phyloP scores from a whole-genome alignment of 1,140 invertebrate genomes.

The Drosophila subpulchrella region DNA sequence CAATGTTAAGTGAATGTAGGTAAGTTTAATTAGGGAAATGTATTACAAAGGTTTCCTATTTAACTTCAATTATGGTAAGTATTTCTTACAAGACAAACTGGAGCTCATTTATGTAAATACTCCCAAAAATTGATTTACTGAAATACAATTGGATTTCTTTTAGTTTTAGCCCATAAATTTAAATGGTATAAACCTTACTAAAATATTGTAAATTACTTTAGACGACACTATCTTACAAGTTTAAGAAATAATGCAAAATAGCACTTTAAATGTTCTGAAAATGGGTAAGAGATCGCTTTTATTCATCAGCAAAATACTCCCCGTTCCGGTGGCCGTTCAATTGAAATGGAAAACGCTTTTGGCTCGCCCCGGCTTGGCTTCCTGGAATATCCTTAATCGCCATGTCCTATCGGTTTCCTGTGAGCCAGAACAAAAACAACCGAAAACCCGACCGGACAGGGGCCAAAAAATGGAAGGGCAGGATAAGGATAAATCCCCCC shows the following conservation, averaged over 20 bases:
- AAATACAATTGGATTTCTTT: no score
- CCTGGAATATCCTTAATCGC: slow-evolving; percentile 67
- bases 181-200: neutral
- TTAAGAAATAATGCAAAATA: neutral
- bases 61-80: no score
- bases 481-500: slow-evolving; percentile 31
- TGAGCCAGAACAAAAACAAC: slow-evolving; percentile 59
- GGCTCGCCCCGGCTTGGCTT: slow-evolving; percentile 30
- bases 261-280: neutral
- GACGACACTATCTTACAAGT: neutral
- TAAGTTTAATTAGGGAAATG: no score
- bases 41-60: no score
- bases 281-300: slow-evolving; percentile 18
- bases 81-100: no score
- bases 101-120: no score
- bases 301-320: slow-evolving; percentile 19
- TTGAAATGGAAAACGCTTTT: slow-evolving; percentile 58
- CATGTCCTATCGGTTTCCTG: slow-evolving; percentile 77
- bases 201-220: neutral
- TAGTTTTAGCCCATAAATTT: no score
- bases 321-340: slow-evolving; percentile 50
- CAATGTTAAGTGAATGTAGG: no score
- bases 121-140: no score
- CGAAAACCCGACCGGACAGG: slow-evolving; percentile 46
- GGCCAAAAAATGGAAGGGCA: slow-evolving; percentile 43